phyloP scores from a whole-genome alignment of 2,113 vertebrate species.

The Chunga burmeisteri region DNA sequence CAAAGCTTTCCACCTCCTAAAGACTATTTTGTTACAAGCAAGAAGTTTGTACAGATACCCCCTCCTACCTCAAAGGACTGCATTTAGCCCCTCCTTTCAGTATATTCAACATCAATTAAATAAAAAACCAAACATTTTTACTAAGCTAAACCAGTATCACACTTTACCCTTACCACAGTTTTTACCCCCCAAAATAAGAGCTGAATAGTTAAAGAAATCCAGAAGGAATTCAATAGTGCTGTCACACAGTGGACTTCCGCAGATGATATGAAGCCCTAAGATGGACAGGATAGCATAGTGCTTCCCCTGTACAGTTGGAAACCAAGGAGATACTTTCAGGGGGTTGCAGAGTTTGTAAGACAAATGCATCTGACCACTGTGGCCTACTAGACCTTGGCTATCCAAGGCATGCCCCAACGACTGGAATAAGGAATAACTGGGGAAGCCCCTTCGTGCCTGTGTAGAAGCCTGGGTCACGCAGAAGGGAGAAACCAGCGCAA shows the following conservation, averaged over 20 bases:
- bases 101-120: neutral
- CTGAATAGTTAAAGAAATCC: neutral
- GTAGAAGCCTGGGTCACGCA: neutral
- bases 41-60: neutral
- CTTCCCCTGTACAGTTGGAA: rapidly evolving
- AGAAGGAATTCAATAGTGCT: neutral
- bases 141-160: neutral
- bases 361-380: neutral
- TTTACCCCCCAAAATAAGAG: neutral
- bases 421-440: neutral
- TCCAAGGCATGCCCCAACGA: neutral
- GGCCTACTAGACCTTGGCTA: neutral
- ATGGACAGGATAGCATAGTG: rapidly evolving
- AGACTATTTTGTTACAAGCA: neutral
- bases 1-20: neutral
- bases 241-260: neutral
- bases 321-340: neutral
- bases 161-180: neutral
- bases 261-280: neutral
- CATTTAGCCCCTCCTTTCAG: neutral
- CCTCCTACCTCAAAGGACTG: neutral
- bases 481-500: neutral
- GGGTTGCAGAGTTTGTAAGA: neutral
- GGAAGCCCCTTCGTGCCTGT: neutral
- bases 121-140: neutral